Conservation (phyloP, 2,888 invertebrate genomes). For the Anoncus sp. region DNA sequence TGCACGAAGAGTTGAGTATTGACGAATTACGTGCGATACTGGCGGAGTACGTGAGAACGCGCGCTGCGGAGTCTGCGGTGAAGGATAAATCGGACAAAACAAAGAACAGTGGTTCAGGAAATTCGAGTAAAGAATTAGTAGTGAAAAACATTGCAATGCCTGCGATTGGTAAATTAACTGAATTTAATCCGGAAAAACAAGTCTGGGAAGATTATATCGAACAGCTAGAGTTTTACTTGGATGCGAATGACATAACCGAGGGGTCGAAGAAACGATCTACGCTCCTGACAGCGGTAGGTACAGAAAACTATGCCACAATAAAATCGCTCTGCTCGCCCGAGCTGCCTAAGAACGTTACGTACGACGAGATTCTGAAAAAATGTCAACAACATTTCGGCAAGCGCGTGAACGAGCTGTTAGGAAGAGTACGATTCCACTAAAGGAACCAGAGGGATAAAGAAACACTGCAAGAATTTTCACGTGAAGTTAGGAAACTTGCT, state of each 20-base stretch:
- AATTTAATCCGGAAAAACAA: constrained; percentile 9
- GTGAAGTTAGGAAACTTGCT: constrained; percentile 12
- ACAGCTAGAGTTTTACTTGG: constrained; percentile 1
- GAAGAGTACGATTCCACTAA: constrained; percentile 37
- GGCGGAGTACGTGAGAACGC: no score
- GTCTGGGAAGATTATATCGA: constrained; percentile 23
- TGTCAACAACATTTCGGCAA: constrained; percentile 43
- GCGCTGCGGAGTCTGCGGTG: no score
- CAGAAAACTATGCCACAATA: constrained; percentile 30
- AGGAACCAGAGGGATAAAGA: constrained; percentile 36
- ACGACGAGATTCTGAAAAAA: constrained; percentile 27
- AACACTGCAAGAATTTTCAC: constrained; percentile 31
- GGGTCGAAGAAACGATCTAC: neutral
- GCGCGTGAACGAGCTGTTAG: constrained; percentile 32
- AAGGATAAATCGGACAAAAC: no score
- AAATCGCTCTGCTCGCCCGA: constrained; percentile 40
- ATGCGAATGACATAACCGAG: no score
- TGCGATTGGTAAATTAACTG: constrained; percentile 13
- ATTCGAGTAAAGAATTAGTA: no score
- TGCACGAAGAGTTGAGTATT: no score
- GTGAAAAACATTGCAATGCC: neutral
- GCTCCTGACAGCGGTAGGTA: constrained; percentile 35
- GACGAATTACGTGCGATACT: no score
- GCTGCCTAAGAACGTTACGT: constrained; percentile 24
- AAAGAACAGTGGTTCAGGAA: no score